A percentile compares a stretch with the other conserved stretches of the same genome.
These are phyloP conservation scores for Notarius quadriscutis DNA, from an alignment of 2,113 vertebrate genomes.

Conservation along the genomic window DNA sequence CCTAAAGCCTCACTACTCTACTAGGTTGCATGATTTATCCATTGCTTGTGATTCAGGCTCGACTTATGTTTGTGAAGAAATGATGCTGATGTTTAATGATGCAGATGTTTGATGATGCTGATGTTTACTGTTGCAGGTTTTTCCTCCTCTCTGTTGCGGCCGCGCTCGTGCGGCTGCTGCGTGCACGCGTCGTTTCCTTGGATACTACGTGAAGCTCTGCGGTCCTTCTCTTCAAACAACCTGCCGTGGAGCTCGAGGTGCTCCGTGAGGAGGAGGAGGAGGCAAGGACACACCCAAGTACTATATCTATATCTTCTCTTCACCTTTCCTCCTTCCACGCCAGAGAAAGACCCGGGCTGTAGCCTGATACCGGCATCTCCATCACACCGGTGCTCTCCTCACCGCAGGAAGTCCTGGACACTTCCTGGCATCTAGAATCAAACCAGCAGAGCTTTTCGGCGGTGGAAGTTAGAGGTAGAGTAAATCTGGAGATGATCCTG, in stretches of 20 bases:
- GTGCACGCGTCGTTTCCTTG: conserved; percentile 27
- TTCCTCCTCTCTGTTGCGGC: not conserved
- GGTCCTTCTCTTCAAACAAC: conserved; percentile 59
- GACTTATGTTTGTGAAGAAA: not conserved
- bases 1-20: not conserved
- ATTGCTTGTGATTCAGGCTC: not conserved
- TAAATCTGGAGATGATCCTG: conserved; percentile 15
- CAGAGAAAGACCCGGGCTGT: conserved; percentile 51
- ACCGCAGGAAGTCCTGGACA: conserved; percentile 37
- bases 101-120: not conserved
- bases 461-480: conserved; percentile 49
- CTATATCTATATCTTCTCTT: conserved; percentile 65
- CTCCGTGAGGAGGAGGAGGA: conserved; percentile 73
- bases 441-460: not conserved
- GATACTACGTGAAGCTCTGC: conserved; percentile 29
- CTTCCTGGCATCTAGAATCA: not conserved
- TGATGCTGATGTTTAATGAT: not conserved
- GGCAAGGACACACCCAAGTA: conserved; percentile 78
- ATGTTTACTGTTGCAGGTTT: not conserved
- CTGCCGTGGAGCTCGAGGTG: conserved; percentile 66
- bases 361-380: conserved; percentile 39
- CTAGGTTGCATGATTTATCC: not conserved
- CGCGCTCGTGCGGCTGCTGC: conserved; percentile 12
- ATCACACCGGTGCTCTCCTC: conserved; percentile 58
- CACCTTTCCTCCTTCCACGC: conserved; percentile 12